Evolutionary conservation across 2,888 invertebrate species (phyloP).

Genomic region (Lagria hirta): DNA sequence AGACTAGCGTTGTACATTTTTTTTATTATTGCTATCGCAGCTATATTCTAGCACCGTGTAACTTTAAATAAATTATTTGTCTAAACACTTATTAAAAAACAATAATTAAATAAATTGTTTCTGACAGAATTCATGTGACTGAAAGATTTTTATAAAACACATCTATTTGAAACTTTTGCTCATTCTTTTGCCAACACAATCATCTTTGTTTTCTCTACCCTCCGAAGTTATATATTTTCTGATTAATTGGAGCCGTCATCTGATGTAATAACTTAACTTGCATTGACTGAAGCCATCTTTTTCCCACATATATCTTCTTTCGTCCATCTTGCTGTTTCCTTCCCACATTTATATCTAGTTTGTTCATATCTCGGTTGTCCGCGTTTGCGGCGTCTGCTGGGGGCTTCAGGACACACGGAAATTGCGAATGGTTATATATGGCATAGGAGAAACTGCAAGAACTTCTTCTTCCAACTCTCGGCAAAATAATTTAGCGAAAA

Average conservation of each 20-base stretch:
- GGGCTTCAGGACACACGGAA: constrained; percentile 39
- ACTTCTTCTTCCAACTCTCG: constrained; percentile 15
- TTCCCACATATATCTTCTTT: constrained; percentile 28
- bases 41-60: no score
- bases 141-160: no score
- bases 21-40: no score
- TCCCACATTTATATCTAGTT: constrained; percentile 33
- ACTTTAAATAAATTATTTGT: no score
- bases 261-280: constrained; percentile 39
- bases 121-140: no score
- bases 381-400: constrained; percentile 29
- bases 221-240: constrained; percentile 35
- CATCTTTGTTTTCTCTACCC: constrained; percentile 28
- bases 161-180: constrained; percentile 19
- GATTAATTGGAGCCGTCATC: constrained; percentile 40
- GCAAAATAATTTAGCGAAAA: constrained; percentile 15
- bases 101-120: no score
- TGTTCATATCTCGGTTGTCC: constrained; percentile 30
- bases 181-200: constrained; percentile 22
- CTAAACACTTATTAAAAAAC: no score
- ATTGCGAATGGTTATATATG: constrained; percentile 47
- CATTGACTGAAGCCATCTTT: constrained; percentile 32
- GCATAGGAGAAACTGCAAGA: constrained; percentile 19
- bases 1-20: no score
- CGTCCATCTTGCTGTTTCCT: constrained; percentile 30